Evolutionary conservation across 1,140 invertebrate genomes (phyloP).

Genomic region (Sitodiplosis mosellana): DNA sequence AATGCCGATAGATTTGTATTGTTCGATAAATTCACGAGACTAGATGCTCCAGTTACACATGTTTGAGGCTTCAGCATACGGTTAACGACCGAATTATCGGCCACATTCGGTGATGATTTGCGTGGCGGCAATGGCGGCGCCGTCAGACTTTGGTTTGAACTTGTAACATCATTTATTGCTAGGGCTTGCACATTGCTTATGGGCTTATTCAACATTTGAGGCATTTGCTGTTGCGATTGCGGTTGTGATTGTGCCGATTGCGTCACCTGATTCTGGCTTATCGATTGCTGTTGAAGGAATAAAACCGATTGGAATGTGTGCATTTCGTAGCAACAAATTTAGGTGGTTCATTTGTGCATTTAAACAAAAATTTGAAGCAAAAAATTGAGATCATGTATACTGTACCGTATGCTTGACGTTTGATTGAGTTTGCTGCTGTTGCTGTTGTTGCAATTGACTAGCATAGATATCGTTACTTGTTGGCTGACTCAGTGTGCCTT

Average conservation of each 20-base stretch:
- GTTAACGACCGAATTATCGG: conserved; percentile 14
- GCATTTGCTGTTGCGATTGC: conserved; percentile 5
- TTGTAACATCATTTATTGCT: conserved; percentile 6
- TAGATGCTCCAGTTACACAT: conserved; percentile 16
- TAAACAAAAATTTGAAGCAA: too few species aligned
- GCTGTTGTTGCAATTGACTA: not conserved
- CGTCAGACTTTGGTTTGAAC: not conserved
- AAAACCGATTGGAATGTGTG: too few species aligned
- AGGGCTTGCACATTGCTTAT: not conserved
- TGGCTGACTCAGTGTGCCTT: not conserved
- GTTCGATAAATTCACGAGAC: not conserved
- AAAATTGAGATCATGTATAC: too few species aligned
- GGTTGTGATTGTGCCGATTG: not conserved
- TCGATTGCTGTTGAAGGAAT: not conserved
- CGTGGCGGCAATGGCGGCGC: conserved; percentile 36
- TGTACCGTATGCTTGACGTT: not conserved
- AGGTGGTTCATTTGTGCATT: too few species aligned
- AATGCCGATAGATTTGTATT: not conserved
- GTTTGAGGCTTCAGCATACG: conserved; percentile 10
- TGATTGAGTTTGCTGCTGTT: not conserved
- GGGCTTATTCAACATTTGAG: conserved; percentile 8
- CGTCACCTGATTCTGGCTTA: not conserved
- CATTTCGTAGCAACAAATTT: too few species aligned
- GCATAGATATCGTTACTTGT: not conserved
- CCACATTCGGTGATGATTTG: conserved; percentile 35